Conservation (phyloP, 2,888 invertebrate species). For the Chalcosyrphus nemorum region DNA sequence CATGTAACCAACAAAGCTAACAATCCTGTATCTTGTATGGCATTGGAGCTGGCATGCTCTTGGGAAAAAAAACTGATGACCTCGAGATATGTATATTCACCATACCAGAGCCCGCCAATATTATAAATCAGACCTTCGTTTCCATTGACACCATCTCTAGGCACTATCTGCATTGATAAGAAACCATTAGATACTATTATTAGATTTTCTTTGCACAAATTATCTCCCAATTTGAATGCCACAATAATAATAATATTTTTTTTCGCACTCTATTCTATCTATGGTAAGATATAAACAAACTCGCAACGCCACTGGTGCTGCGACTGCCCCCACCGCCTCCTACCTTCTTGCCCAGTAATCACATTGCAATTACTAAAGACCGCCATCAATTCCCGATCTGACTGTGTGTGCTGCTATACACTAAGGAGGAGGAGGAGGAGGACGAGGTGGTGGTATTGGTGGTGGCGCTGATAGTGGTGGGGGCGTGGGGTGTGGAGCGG, state of each 20-base stretch:
- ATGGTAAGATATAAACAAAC: constrained; percentile 32
- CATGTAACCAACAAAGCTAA: too few relatives aligned
- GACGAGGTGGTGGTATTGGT: background rate
- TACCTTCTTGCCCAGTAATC: constrained; percentile 39
- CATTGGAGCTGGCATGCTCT: too few relatives aligned
- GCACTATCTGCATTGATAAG: constrained; percentile 19
- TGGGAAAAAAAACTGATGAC: too few relatives aligned
- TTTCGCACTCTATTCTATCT: background rate
- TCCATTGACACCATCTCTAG: too few relatives aligned
- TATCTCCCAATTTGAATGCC: constrained; percentile 21
- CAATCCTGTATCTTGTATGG: too few relatives aligned
- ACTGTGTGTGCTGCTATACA: constrained; percentile 11
- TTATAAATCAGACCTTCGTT: too few relatives aligned
- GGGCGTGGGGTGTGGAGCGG: background rate
- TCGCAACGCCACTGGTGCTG: constrained; percentile 1
- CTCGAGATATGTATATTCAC: too few relatives aligned
- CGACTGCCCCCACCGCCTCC: background rate
- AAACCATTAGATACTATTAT: background rate
- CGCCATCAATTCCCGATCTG: constrained; percentile 38
- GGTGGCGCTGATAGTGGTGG: background rate
- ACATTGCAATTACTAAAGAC: constrained; percentile 63
- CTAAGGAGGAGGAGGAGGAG: background rate
- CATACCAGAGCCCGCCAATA: too few relatives aligned
- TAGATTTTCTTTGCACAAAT: background rate
- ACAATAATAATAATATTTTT: background rate